Evolutionary conservation across 1,140 invertebrate genomes (phyloP), one percentile per base, ranked within the genome.

Genomic region (Neodiprion pinetum): DNA sequence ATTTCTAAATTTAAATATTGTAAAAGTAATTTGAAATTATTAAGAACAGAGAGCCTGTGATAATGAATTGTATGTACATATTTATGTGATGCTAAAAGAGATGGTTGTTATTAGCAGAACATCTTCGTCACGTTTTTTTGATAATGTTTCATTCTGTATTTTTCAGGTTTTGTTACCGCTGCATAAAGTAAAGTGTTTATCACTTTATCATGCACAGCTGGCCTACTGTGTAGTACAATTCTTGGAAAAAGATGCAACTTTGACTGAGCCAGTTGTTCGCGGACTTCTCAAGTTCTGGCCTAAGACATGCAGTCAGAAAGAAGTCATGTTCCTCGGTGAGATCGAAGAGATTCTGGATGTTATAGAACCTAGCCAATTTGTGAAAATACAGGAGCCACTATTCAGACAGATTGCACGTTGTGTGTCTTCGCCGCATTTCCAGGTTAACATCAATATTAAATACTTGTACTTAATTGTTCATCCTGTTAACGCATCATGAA

Each of bases 181-280:
- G 88, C 98, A 99, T 92, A 99, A 98, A 92, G 96, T 98, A 82
- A 98, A 97, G 91, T 95, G 94, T 89, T 90, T 98, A 91, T 93
- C 94, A 89, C 87, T 98, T 90, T 95, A 96, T 93, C 92, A 99
- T 93, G 94, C 98, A 92, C 97, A 99, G 92, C 92, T 99, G 85
- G 97, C 98, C 82, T 99, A 99, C 90, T 99, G 98, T 92, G 97
- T 99, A 86, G 98, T 99, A 80, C 98, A 99, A 91, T 99, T 99
- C 92, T 90, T 99, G 76, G 98, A 99, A 91, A 99, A 99, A 89
- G 98, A 99, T 91, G 93, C 97, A 80, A 95, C 94, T 80, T 92
- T 99, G 82, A 99, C 98, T 78, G 97, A 99, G 90, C 96, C 96
- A 76, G 98, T 99, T 72, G 95, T 99, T 82, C 94, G 96, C 86